A percentile compares a stretch with the other conserved stretches of the same genome.
Conservation (phyloP, 1,140 invertebrate species). For the Drosophila tristis region DNA sequence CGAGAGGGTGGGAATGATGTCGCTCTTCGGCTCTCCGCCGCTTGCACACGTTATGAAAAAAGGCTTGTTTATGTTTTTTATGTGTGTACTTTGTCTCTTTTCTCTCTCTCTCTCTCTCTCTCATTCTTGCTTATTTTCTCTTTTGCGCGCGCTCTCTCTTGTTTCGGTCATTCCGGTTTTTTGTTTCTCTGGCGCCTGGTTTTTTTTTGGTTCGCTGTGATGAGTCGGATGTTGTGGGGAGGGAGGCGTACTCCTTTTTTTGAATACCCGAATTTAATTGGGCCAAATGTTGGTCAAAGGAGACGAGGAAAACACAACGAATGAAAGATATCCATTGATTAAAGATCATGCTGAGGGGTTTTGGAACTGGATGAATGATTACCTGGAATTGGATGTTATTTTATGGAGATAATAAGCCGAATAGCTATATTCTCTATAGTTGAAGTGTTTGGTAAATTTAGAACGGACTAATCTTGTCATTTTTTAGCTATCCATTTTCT, state of each 20-base stretch:
- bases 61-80: slow-evolving; percentile 80
- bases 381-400: no score
- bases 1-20: slow-evolving; percentile 34
- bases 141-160: slow-evolving; percentile 35
- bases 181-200: slow-evolving; percentile 15
- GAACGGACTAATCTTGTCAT: no score
- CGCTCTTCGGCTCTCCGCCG: slow-evolving; percentile 9
- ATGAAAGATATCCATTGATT: slow-evolving; percentile 7
- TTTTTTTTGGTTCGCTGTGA: slow-evolving; percentile 11
- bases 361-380: not conserved
- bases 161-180: slow-evolving; percentile 64
- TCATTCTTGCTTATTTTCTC: slow-evolving; percentile 27
- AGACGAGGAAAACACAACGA: not conserved
- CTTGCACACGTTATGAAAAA: slow-evolving; percentile 53
- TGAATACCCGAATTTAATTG: slow-evolving; percentile 48
- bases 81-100: slow-evolving; percentile 49
- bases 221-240: not conserved
- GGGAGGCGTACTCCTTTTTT: slow-evolving; percentile 40
- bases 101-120: slow-evolving; percentile 11
- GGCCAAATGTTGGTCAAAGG: slow-evolving; percentile 41
- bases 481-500: no score
- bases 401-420: no score
- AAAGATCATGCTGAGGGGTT: slow-evolving; percentile 5
- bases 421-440: no score
- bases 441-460: no score